Evolutionary conservation across 2,797 vertebrate species (phyloP).

Genomic region (Gymnocypris eckloni): DNA sequence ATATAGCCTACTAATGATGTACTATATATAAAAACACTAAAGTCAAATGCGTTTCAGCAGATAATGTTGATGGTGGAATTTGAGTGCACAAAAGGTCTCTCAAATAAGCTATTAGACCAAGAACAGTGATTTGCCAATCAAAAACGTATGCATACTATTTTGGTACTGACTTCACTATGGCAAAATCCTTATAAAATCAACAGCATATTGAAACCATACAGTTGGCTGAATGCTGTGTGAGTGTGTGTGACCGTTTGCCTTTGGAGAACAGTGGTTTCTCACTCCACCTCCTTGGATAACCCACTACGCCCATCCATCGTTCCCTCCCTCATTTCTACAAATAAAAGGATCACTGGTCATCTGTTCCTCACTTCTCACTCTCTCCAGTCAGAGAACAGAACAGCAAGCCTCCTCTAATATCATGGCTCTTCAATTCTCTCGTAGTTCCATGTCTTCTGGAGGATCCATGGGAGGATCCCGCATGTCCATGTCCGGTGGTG

Average conservation of each 20-base stretch:
- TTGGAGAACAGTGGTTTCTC: conserved; percentile 12
- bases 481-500: not conserved
- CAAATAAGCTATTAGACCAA: not conserved
- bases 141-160: not conserved
- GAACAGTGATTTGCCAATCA: not conserved
- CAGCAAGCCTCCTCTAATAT: conserved; percentile 25
- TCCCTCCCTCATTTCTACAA: conserved; percentile 23
- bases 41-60: not conserved
- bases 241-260: not conserved
- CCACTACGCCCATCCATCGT: conserved; percentile 17
- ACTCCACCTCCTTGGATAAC: conserved; percentile 12
- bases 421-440: conserved; percentile 17
- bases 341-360: conserved; percentile 33
- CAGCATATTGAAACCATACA: not conserved
- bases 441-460: not conserved
- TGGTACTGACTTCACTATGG: not conserved
- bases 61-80: not conserved
- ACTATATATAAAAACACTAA: no score
- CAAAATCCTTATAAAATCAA: not conserved
- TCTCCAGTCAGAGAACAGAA: conserved; percentile 62
- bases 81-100: not conserved
- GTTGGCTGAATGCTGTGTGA: not conserved
- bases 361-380: conserved; percentile 34
- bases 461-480: conserved; percentile 17
- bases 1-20: not conserved